These are phyloP conservation scores for Agrochola lota DNA, from an alignment of 2,888 invertebrate species.

Conservation along the genomic window DNA sequence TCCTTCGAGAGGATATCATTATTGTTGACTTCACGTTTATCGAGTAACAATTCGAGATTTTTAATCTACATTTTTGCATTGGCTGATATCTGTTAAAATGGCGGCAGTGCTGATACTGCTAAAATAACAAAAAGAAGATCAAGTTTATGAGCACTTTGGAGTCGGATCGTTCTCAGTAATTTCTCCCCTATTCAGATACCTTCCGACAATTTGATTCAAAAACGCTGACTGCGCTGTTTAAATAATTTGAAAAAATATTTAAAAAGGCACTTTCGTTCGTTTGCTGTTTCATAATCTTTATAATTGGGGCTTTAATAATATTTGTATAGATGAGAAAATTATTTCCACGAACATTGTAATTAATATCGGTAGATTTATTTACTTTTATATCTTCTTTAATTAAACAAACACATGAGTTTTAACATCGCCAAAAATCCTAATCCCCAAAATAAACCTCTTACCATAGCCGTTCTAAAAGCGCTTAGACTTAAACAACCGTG, in stretches of 20 bases:
- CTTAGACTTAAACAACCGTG: conserved; percentile 45
- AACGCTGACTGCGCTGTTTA: conserved; percentile 53
- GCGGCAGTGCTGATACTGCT: conserved; percentile 53
- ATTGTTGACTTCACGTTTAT: conserved; percentile 48
- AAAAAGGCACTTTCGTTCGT: conserved; percentile 40
- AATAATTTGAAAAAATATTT: conserved; percentile 57
- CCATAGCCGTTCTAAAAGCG: conserved; percentile 4
- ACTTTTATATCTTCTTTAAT: background rate
- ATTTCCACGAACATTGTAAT: background rate
- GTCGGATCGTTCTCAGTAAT: conserved; percentile 59
- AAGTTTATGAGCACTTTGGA: conserved; percentile 60
- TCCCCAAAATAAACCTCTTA: background rate
- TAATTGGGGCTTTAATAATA: conserved; percentile 44
- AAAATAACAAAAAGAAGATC: conserved; percentile 61
- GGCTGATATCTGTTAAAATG: conserved; percentile 42
- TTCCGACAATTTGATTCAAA: conserved; percentile 56
- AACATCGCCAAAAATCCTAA: background rate
- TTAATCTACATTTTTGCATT: conserved; percentile 55
- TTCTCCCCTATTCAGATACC: conserved; percentile 60
- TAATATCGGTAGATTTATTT: background rate
- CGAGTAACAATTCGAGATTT: conserved; percentile 34
- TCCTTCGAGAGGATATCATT: conserved; percentile 36
- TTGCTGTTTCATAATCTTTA: conserved; percentile 37
- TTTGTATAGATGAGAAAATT: background rate
- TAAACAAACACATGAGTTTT: background rate